phyloP scores from a whole-genome alignment of 2,888 invertebrate species.

The Nineta flava region DNA sequence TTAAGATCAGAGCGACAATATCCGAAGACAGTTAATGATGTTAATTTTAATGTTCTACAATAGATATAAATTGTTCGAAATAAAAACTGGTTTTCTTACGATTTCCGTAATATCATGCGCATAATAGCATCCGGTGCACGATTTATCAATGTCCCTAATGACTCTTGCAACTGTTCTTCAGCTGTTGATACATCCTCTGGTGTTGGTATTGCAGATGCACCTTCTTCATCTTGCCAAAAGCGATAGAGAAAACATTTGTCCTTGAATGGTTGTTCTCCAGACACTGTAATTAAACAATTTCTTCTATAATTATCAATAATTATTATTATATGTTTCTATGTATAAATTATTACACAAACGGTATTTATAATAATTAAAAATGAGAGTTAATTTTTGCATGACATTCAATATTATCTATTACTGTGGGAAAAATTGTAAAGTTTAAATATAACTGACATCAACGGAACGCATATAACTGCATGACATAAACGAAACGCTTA shows the following conservation, averaged over 20 bases:
- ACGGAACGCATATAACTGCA: no score
- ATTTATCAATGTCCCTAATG: constrained; percentile 46
- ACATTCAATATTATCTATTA: no score
- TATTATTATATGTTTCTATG: not conserved
- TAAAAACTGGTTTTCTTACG: constrained; percentile 34
- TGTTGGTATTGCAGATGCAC: constrained; percentile 33
- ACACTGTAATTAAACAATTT: constrained; percentile 34
- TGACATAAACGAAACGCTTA: no score
- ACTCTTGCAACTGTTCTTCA: constrained; percentile 52
- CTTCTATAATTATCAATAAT: not conserved
- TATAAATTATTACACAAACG: no score
- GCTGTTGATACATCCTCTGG: constrained; percentile 44
- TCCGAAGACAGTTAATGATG: no score
- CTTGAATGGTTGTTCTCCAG: constrained; percentile 63
- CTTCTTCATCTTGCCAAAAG: constrained; percentile 59
- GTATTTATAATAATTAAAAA: no score
- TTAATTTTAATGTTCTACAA: no score
- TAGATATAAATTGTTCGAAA: no score
- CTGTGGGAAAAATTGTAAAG: no score
- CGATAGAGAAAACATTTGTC: constrained; percentile 72
- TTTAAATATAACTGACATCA: no score
- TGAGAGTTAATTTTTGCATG: no score
- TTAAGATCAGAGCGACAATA: no score
- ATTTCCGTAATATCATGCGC: constrained; percentile 64
- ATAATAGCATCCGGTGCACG: constrained; percentile 64